Evolutionary conservation across 2,113 vertebrate species (phyloP), one percentile per base, ranked within the genome.

Genomic region (Platysteira castanea): DNA sequence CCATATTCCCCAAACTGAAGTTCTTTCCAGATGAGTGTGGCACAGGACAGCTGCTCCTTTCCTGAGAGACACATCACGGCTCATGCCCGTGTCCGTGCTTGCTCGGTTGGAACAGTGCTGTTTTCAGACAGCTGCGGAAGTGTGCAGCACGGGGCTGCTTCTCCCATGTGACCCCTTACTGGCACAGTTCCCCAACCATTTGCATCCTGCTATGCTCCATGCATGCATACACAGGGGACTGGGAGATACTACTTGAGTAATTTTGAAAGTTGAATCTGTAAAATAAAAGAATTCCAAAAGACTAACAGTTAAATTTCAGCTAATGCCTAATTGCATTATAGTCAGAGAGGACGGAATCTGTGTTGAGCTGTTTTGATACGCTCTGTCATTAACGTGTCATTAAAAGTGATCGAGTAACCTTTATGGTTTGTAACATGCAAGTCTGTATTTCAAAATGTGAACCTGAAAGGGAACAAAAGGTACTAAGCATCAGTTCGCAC

Each of bases 381-480:
- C 50, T 80, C 67, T 88, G 82, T 75, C 30, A 70, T 84, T 91
- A 87, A 42, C 61, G 23, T 39, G 57, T 39, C 93, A 84, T 69
- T 90, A 65, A 24, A 96, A 95, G 57, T 16, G 47, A 71, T 27
- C 39, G 71, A 92, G 80, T 80, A 95, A 95, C 84, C 44, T 77
- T 89, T 92, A 77, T 27, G 46, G 46, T 83, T 77, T 64, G 47
- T 59, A 94, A 46, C 71, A 57, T 39, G 63, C 35, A 96, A 87
- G 84, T 68, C 57, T 90, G 49, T 52, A n/a, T 73, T 95, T 96
- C 81, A 96, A 96, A 95, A 94, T 17, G 37, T 71, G 73, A 96
- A 96, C 80, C 63, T 89, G 92, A 97, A 97, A 97, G 93, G 61
- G 92, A 95, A 89, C 84, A 95, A 42, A 73, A 81, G 56, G 95